These are phyloP conservation scores for Nasonia longicornis DNA, from an alignment of 1,140 invertebrate species.

Conservation along the genomic window DNA sequence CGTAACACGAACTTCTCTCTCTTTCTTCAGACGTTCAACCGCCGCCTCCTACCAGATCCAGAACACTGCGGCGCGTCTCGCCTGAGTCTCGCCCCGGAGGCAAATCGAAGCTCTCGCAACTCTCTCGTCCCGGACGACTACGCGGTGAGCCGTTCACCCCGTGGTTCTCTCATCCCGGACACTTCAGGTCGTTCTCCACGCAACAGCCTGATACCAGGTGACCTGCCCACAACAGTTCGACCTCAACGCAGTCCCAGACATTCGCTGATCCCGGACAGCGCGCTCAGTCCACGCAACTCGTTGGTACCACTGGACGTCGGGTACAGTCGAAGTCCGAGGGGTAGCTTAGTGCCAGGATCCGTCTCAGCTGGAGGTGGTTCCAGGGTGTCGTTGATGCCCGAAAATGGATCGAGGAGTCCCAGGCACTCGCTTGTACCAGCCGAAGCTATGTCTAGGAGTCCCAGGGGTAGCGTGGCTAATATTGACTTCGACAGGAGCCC, in stretches of 20 bases:
- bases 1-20: background rate
- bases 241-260: slow-evolving; percentile 66
- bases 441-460: slow-evolving; percentile 65
- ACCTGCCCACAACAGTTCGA: slow-evolving; percentile 59
- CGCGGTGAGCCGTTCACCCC: slow-evolving; percentile 48
- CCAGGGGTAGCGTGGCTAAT: slow-evolving; percentile 66
- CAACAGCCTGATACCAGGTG: slow-evolving; percentile 71
- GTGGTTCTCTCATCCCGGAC: slow-evolving; percentile 70
- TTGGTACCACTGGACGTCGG: slow-evolving; percentile 64
- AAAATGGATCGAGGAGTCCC: slow-evolving; percentile 68
- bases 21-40: slow-evolving; percentile 55
- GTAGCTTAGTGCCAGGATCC: slow-evolving; percentile 73
- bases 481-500: slow-evolving; percentile 72
- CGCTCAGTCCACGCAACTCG: slow-evolving; percentile 68
- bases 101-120: slow-evolving; percentile 73
- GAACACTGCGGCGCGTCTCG: slow-evolving; percentile 58
- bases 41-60: slow-evolving; percentile 61
- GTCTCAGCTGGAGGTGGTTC: slow-evolving; percentile 75
- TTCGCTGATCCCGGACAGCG: slow-evolving; percentile 62
- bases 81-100: slow-evolving; percentile 69
- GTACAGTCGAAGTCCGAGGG: slow-evolving; percentile 75
- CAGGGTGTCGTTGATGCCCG: slow-evolving; percentile 70
- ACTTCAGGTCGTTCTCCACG: slow-evolving; percentile 68
- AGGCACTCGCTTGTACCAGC: slow-evolving; percentile 74
- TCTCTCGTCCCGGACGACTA: slow-evolving; percentile 71